These are phyloP conservation scores for Idaea aversata DNA, from an alignment of 2,888 invertebrate genomes.

Conservation along the genomic window DNA sequence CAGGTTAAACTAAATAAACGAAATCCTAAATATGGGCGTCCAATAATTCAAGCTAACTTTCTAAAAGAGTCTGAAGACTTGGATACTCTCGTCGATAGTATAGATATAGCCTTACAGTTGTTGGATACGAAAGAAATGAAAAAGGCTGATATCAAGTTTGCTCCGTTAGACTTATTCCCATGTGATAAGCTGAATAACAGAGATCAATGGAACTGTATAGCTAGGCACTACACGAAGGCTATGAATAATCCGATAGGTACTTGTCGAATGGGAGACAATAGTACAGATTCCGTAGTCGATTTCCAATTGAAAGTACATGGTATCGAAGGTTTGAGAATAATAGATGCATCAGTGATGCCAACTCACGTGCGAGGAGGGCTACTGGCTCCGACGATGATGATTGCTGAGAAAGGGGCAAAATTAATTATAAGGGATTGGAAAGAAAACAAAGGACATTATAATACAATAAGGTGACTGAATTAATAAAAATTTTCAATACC, in stretches of 20 bases:
- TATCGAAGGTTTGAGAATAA: conserved; percentile 66
- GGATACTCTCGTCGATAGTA: conserved; percentile 66
- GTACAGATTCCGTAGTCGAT: conserved; percentile 66
- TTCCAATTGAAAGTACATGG: conserved; percentile 66
- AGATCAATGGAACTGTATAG: conserved; percentile 75
- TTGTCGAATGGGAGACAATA: conserved; percentile 70
- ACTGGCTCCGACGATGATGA: conserved; percentile 70
- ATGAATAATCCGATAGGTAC: conserved; percentile 71
- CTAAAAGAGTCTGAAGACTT: conserved; percentile 71
- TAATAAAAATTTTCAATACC: conserved; percentile 64
- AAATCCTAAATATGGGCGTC: conserved; percentile 72
- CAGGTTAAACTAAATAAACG: conserved; percentile 66
- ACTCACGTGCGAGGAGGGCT: conserved; percentile 66
- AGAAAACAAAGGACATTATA: conserved; percentile 60
- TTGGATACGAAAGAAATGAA: conserved; percentile 72
- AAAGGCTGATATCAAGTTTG: conserved; percentile 66
- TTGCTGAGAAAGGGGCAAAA: conserved; percentile 71
- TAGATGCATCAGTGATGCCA: conserved; percentile 75
- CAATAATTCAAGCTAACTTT: conserved; percentile 69
- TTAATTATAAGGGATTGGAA: conserved; percentile 72
- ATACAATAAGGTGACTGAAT: conserved; percentile 43
- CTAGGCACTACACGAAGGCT: conserved; percentile 73
- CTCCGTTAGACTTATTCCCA: conserved; percentile 69
- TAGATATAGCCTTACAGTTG: conserved; percentile 70
- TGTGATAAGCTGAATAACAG: conserved; percentile 67